phyloP scores from a whole-genome alignment of 2,113 vertebrate species.

The Trogon surrucura region DNA sequence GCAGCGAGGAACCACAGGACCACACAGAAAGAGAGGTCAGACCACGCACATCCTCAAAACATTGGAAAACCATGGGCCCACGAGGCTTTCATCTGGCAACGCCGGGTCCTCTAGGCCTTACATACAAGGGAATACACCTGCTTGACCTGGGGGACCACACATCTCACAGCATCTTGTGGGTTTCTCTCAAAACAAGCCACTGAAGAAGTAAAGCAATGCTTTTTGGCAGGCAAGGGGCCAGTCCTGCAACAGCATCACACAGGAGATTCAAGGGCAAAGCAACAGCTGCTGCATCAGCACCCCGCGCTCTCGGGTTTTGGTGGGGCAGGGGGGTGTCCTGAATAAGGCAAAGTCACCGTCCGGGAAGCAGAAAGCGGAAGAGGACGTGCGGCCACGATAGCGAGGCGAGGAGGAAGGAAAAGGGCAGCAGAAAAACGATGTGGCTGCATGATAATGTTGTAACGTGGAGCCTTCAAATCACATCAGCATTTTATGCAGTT shows the following conservation, averaged over 20 bases:
- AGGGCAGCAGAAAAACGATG: background rate
- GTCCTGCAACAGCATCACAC: fast-evolving
- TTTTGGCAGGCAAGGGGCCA: fast-evolving
- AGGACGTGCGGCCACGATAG: fast-evolving
- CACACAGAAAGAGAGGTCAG: background rate
- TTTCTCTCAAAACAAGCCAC: background rate
- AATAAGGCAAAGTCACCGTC: background rate
- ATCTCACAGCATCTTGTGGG: background rate
- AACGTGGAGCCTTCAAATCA: background rate
- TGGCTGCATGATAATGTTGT: background rate
- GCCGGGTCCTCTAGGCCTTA: fast-evolving
- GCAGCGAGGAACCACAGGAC: fast-evolving
- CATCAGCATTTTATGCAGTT: background rate
- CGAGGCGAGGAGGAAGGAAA: background rate
- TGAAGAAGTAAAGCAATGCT: fast-evolving
- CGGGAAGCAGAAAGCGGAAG: background rate
- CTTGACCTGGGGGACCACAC: fast-evolving
- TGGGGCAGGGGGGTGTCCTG: background rate
- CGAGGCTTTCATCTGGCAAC: background rate
- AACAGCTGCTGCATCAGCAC: fast-evolving
- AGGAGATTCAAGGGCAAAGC: background rate
- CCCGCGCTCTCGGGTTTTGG: fast-evolving
- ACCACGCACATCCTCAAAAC: fast-evolving
- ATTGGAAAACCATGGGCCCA: fast-evolving
- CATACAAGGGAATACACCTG: background rate